phyloP scores from a whole-genome alignment of 92 coral and sea anemone genomes.

The Actinostola sp. region DNA sequence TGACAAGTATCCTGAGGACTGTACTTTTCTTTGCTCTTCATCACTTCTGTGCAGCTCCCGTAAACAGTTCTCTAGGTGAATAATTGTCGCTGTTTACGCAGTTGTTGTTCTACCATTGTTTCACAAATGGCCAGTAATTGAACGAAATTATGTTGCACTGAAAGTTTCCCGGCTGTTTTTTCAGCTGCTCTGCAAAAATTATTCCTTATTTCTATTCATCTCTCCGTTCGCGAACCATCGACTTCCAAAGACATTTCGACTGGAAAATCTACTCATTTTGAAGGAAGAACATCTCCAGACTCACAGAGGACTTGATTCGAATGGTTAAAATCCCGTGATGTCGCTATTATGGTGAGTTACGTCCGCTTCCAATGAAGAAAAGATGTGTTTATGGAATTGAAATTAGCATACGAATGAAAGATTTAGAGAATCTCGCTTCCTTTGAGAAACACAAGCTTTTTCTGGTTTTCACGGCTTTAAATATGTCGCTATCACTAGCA shows the following conservation, averaged over 20 bases:
- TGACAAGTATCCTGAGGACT: constrained; percentile 77
- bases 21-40: constrained; percentile 57
- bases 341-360: constrained; percentile 8
- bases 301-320: neutral
- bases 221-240: constrained; percentile 34
- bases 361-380: constrained; percentile 7
- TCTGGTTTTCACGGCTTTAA: neutral
- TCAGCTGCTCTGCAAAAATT: constrained; percentile 73
- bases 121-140: constrained; percentile 95
- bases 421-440: neutral
- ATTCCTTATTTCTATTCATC: constrained; percentile 28
- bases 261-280: neutral
- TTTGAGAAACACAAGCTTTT: neutral
- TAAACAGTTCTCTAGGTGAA: constrained; percentile 80
- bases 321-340: neutral
- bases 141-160: constrained; percentile 88
- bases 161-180: constrained; percentile 83
- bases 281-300: neutral
- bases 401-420: constrained; percentile 28
- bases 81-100: constrained; percentile 90
- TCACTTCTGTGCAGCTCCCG: constrained; percentile 67
- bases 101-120: constrained; percentile 83
- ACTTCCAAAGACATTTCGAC: neutral
- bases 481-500: neutral
- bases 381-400: constrained; percentile 22